Conservation (phyloP, 2,888 invertebrate genomes). For the Subacronicta megacephala region DNA sequence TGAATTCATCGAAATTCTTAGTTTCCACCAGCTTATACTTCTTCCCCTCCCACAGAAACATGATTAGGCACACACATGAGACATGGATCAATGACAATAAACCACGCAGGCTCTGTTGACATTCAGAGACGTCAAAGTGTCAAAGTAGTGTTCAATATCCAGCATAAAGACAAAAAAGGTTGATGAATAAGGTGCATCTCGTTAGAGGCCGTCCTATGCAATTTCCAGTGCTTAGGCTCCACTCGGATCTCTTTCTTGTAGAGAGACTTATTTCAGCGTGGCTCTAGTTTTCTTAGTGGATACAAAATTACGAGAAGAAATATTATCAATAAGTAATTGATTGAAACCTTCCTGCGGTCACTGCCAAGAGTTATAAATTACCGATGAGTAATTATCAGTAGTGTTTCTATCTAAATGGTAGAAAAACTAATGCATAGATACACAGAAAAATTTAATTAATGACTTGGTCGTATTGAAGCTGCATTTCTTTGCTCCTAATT, state of each 20-base stretch:
- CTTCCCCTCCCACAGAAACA: conserved; percentile 85
- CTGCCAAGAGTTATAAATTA: conserved; percentile 3
- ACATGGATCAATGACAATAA: background rate
- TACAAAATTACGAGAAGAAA: no score
- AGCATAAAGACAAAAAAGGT: no score
- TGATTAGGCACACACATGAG: conserved; percentile 10
- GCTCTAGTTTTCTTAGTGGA: no score
- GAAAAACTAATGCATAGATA: conserved; percentile 6
- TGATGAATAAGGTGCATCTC: no score
- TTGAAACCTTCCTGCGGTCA: background rate
- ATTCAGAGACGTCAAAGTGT: no score
- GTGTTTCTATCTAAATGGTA: conserved; percentile 1
- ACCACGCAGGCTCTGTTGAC: background rate
- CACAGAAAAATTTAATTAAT: conserved; percentile 20
- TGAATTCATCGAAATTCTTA: conserved; percentile 95
- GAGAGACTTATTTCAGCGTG: no score
- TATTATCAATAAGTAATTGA: no score
- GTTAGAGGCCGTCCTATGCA: no score
- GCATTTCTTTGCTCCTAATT: conserved; percentile 24
- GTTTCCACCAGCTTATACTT: conserved; percentile 93
- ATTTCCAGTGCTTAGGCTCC: no score
- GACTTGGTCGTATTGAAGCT: conserved; percentile 8
- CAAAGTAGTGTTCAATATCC: no score
- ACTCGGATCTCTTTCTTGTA: no score
- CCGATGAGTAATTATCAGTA: background rate